Base-by-base conservation (phyloP, 2,797 vertebrate species). In the Lophius americanus region DNA sequence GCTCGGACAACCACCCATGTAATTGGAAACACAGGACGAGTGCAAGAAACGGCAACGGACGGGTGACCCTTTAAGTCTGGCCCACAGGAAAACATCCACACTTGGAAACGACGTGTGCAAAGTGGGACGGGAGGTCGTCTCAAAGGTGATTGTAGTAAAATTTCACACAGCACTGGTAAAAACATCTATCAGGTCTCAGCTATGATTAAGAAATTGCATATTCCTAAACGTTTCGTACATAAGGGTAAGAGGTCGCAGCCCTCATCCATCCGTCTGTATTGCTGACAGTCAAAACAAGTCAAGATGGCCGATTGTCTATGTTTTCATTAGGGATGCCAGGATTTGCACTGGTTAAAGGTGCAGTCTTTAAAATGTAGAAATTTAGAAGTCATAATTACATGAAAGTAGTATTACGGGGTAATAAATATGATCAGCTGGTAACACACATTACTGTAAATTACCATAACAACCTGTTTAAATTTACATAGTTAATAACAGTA, bases 51-150 rank as follows among this genome's bases (percentile, higher is more conserved):
- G 81, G 75, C 72, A 81, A 90, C 92, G 89, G 91, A 88, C 85
- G 79, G 92, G 51, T 95, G 95, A 99, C 97, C 98, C 97, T 99
- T 97, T 99, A 96, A 95, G 93, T 96, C 96, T 96, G 89, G 87
- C 93, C 92, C 92, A 95, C 93, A 92, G 94, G 94, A 95, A 96
- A 92, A 97, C 96, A 96, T 96, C 95, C 94, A 95, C 96, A 96
- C 95, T 95, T 95, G 96, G 95, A 96, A 96, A 96, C 95, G 91
- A 95, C 94, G 94, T 91, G 91, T 93, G 91, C 91, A 91, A 92
- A 92, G 89, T 88, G 77, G 69, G 86, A 85, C 85, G 91, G 86
- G 88, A 89, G 88, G 89, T 88, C 91, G 78, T 81, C 81, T 85
- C 78, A 78, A 86, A 90, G 89, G 89, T 91, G 90, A 93, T 90